These are phyloP conservation scores for Centropus bengalensis DNA, from an alignment of 2,113 vertebrate genomes.

Conservation along the genomic window DNA sequence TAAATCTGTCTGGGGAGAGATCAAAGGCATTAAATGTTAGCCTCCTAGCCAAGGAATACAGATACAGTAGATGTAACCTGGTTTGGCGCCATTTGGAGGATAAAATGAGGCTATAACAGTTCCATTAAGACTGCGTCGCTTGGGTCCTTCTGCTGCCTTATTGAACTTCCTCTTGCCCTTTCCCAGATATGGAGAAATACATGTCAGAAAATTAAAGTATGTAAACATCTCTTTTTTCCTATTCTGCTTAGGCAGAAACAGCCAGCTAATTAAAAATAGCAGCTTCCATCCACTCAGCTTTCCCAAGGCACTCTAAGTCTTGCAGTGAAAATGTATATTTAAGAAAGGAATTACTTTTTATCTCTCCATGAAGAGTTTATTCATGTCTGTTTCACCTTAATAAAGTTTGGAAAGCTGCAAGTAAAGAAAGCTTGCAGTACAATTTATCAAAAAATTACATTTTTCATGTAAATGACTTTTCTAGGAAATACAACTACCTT, in stretches of 20 bases:
- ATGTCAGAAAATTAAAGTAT: not conserved
- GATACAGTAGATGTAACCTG: not conserved
- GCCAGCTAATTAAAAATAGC: not conserved
- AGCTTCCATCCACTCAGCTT: not conserved
- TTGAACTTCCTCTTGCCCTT: not conserved
- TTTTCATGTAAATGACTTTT: not conserved
- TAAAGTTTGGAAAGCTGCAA: not conserved
- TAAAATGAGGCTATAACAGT: constrained; percentile 19
- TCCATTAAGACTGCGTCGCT: not conserved
- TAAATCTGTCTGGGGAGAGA: constrained; percentile 32
- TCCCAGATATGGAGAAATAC: not conserved
- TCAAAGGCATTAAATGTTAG: constrained; percentile 32
- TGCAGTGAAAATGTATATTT: not conserved
- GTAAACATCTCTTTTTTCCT: not conserved
- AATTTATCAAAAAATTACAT: not conserved
- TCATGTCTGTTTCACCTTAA: not conserved
- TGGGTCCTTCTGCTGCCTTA: not conserved
- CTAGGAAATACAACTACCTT: not conserved
- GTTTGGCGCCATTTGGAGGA: not conserved
- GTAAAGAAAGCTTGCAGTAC: not conserved
- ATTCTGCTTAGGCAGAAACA: not conserved
- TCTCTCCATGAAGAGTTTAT: not conserved
- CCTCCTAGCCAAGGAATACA: not conserved
- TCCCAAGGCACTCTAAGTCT: not conserved
- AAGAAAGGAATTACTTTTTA: not conserved